These are phyloP conservation scores for Labeo rohita DNA, from an alignment of 2,113 vertebrate species.

Conservation along the genomic window DNA sequence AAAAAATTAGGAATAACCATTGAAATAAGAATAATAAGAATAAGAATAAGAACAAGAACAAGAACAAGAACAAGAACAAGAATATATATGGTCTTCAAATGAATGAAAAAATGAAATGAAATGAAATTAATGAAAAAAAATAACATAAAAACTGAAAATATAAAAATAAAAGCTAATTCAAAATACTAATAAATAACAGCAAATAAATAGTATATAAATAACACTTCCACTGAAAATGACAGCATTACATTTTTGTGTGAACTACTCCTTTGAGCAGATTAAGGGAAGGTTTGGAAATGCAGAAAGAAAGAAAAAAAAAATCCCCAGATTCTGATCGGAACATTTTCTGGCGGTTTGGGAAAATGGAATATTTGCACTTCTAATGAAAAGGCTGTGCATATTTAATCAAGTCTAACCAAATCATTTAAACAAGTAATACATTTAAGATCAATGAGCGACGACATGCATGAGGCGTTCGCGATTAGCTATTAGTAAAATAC, in stretches of 20 bases:
- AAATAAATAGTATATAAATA: background rate
- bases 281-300: constrained; percentile 26
- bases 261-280: constrained; percentile 10
- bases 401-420: constrained; percentile 43
- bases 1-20: too few relatives aligned
- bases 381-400: constrained; percentile 44
- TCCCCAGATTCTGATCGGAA: background rate
- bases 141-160: background rate
- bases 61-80: too few relatives aligned
- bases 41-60: too few relatives aligned
- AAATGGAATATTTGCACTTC: constrained; percentile 21
- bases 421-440: constrained; percentile 37
- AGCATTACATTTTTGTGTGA: background rate
- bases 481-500: constrained; percentile 34
- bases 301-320: background rate
- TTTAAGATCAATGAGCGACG: constrained; percentile 17
- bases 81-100: too few relatives aligned
- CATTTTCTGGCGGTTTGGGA: background rate
- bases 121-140: too few relatives aligned
- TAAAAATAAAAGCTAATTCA: background rate
- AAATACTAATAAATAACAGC: background rate
- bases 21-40: too few relatives aligned
- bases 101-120: too few relatives aligned
- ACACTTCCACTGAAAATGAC: background rate
- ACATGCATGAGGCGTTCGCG: background rate